Evolutionary conservation across 2,888 invertebrate species (phyloP).

Genomic region (Charanyca ferruginea): DNA sequence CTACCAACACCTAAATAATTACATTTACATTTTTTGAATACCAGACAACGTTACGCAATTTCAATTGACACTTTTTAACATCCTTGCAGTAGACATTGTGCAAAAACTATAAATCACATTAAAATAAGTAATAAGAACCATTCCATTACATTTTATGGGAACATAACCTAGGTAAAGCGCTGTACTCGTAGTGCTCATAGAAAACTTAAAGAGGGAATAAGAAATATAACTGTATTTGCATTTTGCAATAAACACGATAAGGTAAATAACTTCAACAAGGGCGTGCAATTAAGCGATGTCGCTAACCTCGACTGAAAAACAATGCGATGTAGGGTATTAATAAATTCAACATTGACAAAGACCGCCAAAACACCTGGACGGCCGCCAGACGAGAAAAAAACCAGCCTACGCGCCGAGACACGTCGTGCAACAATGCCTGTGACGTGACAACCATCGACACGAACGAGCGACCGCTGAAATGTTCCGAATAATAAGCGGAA

Average conservation of each 20-base stretch:
- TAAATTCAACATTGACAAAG: conserved; percentile 91
- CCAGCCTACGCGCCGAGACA: conserved; percentile 77
- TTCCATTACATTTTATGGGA: conserved; percentile 16
- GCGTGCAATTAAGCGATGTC: conserved; percentile 68
- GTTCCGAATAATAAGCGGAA: conserved; percentile 40
- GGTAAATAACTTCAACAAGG: conserved; percentile 31
- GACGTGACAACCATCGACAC: conserved; percentile 65
- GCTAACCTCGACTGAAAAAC: conserved; percentile 82
- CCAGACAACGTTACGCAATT: conserved; percentile 81
- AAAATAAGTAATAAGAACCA: conserved; percentile 10
- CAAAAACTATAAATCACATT: conserved; percentile 8
- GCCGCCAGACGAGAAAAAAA: conserved; percentile 83
- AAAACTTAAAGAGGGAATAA: conserved; percentile 34
- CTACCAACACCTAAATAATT: conserved; percentile 81
- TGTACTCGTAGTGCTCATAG: conserved; percentile 7
- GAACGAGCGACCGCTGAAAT: conserved; percentile 19
- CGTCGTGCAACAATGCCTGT: conserved; percentile 74
- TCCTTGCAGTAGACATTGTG: conserved; percentile 50
- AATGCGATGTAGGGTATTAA: conserved; percentile 84
- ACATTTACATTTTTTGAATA: conserved; percentile 85
- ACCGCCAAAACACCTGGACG: conserved; percentile 89
- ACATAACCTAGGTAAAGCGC: conserved; percentile 16
- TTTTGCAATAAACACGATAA: conserved; percentile 41
- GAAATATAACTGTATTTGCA: conserved; percentile 37
- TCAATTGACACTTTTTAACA: conserved; percentile 72